Evolutionary conservation across 2,113 vertebrate genomes (phyloP), one percentile per base, ranked within the genome.

Genomic region (Mobula hypostoma): DNA sequence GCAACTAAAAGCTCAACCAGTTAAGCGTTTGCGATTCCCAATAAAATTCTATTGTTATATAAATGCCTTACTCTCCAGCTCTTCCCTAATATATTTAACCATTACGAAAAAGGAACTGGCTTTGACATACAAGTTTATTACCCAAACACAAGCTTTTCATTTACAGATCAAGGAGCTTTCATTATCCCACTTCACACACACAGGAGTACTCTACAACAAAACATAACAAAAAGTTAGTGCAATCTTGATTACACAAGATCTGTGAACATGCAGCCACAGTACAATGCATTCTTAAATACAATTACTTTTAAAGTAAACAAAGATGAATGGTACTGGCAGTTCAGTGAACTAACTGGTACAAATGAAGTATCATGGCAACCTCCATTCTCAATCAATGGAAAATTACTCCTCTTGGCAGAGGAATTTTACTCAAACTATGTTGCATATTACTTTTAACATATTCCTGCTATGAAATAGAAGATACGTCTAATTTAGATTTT

Each of bases 321-420:
- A 72, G 91, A 93, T 74, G 91, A 93, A 93, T 93, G 70, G 91
- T 72, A 48, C 91, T 74, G 91, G 70, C 70, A 93, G 91, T 74
- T 93, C 91, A 93, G 68, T 93, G 91, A 93, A 93, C 70, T 70
- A 93, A 72, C 70, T 93, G 91, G 91, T 56, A 93, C 91, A 8
- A 76, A 72, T 56, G 8, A 76, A 56, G 70, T 48, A 8, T 32
- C 27, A 14, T 27, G 74, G 27, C 61, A 92, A 92, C 21, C 61
- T 90, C 19, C 40, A 8, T 92, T 92, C 8, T 76, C 36, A 56
- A 56, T 21, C 68, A 74, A 40, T 93, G 61, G 29, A 8, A 66
- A 29, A 82, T 68, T 91, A 68, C 74, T 21, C 11, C 74, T 1
- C 40, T 74, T 2, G 27, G 17, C 68, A 74, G 68, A 48, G 21